A percentile compares a stretch with the other conserved stretches of the same genome.
Conservation (phyloP, 2,888 invertebrate genomes). For the Trachelus troglodyta region DNA sequence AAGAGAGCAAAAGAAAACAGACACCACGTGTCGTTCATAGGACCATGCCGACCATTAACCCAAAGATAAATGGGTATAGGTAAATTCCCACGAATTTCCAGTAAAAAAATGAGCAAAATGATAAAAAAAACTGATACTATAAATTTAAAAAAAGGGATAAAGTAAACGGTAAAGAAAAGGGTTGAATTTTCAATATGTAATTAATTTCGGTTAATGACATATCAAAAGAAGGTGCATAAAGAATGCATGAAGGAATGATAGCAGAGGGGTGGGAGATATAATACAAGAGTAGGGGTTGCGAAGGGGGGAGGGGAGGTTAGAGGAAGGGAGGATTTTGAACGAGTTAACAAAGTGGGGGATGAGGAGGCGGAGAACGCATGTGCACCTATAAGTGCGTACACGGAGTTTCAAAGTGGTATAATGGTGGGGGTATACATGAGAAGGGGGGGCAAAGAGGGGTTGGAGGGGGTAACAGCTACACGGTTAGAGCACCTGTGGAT, state of each 20-base stretch:
- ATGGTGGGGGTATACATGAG: slow-evolving; percentile 18
- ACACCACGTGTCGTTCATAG: background rate
- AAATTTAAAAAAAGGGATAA: background rate
- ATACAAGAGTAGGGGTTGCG: slow-evolving; percentile 20
- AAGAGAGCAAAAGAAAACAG: background rate
- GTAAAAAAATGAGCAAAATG: background rate
- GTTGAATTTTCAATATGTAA: background rate
- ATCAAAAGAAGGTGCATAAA: background rate
- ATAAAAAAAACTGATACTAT: no score
- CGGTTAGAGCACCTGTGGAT: slow-evolving; percentile 64
- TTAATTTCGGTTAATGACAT: background rate
- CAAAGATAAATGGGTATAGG: background rate
- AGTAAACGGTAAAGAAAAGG: no score
- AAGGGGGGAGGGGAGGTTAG: slow-evolving; percentile 26
- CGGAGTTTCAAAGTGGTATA: slow-evolving; percentile 29
- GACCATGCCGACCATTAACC: background rate
- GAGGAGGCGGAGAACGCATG: slow-evolving; percentile 41
- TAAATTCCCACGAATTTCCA: background rate
- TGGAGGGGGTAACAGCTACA: slow-evolving; percentile 54
- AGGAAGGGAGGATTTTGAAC: slow-evolving; percentile 24
- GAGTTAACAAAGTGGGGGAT: slow-evolving; percentile 28
- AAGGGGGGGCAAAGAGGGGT: slow-evolving; percentile 30
- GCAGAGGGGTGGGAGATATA: background rate
- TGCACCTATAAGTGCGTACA: slow-evolving; percentile 28
- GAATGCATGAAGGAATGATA: background rate